phyloP scores from a whole-genome alignment of 2,797 vertebrate genomes.

The Hypotaenidia okinawae region DNA sequence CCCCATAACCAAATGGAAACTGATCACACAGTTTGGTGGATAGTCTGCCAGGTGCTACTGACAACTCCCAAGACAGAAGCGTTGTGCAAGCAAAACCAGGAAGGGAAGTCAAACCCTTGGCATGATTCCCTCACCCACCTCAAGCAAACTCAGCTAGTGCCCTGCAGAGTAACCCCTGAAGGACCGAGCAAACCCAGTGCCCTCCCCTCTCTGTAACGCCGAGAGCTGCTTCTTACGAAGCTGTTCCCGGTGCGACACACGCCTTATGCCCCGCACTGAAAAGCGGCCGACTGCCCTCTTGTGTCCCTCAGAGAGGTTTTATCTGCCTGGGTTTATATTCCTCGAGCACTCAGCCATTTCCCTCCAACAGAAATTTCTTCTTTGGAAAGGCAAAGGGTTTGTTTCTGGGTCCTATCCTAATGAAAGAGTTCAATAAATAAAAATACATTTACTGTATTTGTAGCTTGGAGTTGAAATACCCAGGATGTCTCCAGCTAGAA shows the following conservation, averaged over 20 bases:
- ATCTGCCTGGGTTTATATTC: not conserved
- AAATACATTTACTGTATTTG: not conserved
- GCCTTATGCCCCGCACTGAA: no score
- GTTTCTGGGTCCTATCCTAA: not conserved
- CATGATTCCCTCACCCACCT: not conserved
- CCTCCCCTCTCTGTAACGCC: not conserved
- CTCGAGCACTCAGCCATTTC: not conserved
- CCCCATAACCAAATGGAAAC: not conserved
- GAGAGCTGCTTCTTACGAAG: not conserved
- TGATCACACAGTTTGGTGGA: not conserved
- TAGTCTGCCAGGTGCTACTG: not conserved
- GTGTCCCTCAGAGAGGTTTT: not conserved
- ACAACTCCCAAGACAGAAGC: not conserved
- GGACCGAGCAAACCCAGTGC: not conserved
- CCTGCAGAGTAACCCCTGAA: not conserved
- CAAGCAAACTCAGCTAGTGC: not conserved
- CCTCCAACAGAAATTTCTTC: not conserved
- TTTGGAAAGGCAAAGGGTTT: not conserved
- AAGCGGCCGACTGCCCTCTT: constrained; percentile 43
- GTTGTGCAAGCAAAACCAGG: not conserved
- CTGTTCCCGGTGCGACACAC: not conserved
- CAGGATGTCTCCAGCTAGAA: not conserved
- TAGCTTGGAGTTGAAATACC: not conserved
- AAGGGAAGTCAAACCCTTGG: not conserved
- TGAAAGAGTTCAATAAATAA: not conserved